Percentiles rank a stretch among this genome's conserved stretches.
Conservation (phyloP, 2,113 vertebrate genomes). For the Condylura cristata region DNA sequence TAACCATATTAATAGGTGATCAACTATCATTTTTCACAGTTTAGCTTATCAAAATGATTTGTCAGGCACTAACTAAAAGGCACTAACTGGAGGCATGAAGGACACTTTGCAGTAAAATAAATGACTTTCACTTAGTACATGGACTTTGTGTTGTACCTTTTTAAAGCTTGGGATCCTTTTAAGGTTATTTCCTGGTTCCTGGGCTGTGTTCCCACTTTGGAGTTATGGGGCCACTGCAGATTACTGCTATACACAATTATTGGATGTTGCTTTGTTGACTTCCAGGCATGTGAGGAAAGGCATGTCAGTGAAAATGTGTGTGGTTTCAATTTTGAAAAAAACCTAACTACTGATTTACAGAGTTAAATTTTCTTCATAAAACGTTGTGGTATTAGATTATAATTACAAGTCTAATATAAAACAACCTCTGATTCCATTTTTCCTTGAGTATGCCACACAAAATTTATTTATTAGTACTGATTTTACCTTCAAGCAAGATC, state of each 20-base stretch:
- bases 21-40: not conserved
- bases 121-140: not conserved
- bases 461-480: constrained; percentile 40
- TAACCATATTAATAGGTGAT: not conserved
- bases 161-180: constrained; percentile 18
- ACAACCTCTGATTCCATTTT: not conserved
- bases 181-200: not conserved
- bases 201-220: constrained; percentile 19
- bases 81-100: not conserved
- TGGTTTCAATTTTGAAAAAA: not conserved
- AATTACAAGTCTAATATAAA: constrained; percentile 23
- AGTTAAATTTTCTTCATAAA: constrained; percentile 14
- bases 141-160: constrained; percentile 1
- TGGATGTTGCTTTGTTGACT: not conserved
- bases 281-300: constrained; percentile 5
- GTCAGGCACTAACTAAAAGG: not conserved
- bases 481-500: not conserved
- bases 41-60: constrained; percentile 11
- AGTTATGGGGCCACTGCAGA: not conserved
- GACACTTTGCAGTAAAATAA: not conserved
- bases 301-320: constrained; percentile 24
- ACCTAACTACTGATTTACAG: not conserved
- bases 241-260: not conserved
- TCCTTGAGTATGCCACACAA: not conserved
- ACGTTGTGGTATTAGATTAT: constrained; percentile 20